Conservation (phyloP, 1,140 invertebrate genomes). For the Goniozus legneri region DNA sequence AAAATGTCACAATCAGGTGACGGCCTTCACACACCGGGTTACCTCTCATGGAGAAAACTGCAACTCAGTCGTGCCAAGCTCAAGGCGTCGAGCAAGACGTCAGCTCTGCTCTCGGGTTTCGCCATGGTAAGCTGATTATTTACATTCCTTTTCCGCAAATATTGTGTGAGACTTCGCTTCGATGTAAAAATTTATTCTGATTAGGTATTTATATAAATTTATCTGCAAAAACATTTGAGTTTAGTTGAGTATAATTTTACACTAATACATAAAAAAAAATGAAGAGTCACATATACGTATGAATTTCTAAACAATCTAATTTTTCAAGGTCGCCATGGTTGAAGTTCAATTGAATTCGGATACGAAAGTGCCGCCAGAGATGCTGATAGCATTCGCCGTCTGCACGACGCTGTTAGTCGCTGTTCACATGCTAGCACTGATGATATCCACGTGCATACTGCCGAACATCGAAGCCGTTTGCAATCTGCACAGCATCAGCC, state of each 20-base stretch:
- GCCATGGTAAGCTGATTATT: slow-evolving; percentile 76
- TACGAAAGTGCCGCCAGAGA: slow-evolving; percentile 70
- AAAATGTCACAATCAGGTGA: slow-evolving; percentile 70
- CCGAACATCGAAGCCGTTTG: slow-evolving; percentile 90
- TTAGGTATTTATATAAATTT: no score
- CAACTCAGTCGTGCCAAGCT: slow-evolving; percentile 91
- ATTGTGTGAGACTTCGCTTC: no score
- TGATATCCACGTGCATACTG: slow-evolving; percentile 98
- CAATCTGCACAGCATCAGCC: slow-evolving; percentile 77
- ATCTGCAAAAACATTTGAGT: no score
- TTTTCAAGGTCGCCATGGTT: slow-evolving; percentile 98
- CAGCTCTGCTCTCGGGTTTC: slow-evolving; percentile 92
- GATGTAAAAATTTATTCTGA: no score
- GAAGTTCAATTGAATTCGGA: slow-evolving; percentile 82
- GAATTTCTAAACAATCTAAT: no score
- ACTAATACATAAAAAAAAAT: neutral
- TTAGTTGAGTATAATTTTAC: no score
- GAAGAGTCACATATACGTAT: no score
- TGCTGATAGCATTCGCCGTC: slow-evolving; percentile 90
- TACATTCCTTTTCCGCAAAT: no score
- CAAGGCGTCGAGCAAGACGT: slow-evolving; percentile 95
- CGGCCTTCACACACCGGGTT: slow-evolving; percentile 75
- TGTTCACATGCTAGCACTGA: slow-evolving; percentile 95
- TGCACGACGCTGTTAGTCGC: slow-evolving; percentile 95
- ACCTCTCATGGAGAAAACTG: slow-evolving; percentile 85